Evolutionary conservation across 1,140 invertebrate species (phyloP), one percentile per base, ranked within the genome.

Genomic region (Euwallacea similis): DNA sequence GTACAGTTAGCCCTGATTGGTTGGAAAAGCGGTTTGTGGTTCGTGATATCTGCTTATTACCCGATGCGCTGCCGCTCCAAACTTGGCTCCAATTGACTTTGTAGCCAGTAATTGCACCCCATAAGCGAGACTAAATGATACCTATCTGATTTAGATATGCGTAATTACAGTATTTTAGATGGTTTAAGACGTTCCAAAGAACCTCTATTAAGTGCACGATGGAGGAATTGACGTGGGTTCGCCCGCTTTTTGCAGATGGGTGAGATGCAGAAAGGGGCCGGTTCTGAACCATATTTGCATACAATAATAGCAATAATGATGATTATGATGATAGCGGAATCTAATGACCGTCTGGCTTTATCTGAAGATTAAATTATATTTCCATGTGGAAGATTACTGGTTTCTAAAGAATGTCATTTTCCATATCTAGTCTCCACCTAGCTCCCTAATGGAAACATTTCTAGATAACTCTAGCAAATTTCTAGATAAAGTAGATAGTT

Each of bases 111-210:
- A 33, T 33, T 33, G 21, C 21, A 33, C 21, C 21, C 62, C 47
- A 53, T 65, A 65, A 65, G 47, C 47, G 44, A 41, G 62, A n/a
- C 65, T 66, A 66, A 66, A 66, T 58, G 65, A 58, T 66, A 42
- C 65, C 65, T 66, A 56, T 66, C 65, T 58, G 53, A 66, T 66
- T 66, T 66, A 66, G 53, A 66, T 66, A 58, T 56, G 53, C 53
- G 42, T 66, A 66, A 66, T 66, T 58, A 66, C 54, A 66, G 65
- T 66, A 15, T 66, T 66, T 66, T 46, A 66, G 65, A 58, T 42
- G 65, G 54, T 66, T 66, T 66, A 66, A 44, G 65, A 42, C 54
- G 65, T 56, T 46, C 55, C 13, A 33, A 33, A 65, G 63, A 65
- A 41, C 63, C 63, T 21, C 63, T 42, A 65, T 65, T 65, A 65